Percentiles rank a stretch among this genome's conserved stretches.
phyloP scores from a whole-genome alignment of 2,888 invertebrate genomes.

The Meandrusa payeni region DNA sequence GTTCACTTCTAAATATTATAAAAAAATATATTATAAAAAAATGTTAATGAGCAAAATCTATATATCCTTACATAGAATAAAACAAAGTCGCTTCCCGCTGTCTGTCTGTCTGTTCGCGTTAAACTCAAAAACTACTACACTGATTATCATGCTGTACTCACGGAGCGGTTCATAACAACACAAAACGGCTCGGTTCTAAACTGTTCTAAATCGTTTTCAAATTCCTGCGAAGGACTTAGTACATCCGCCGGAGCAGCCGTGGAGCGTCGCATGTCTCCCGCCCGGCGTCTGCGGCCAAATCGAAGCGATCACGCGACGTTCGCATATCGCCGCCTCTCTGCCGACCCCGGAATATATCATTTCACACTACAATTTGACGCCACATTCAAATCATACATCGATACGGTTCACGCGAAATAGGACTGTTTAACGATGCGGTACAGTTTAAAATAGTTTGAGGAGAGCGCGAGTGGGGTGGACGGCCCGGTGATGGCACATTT shows the following conservation, averaged over 20 bases:
- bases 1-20: no score
- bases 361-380: slow-evolving; percentile 72
- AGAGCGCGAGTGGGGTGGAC: slow-evolving; percentile 34
- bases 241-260: slow-evolving; percentile 52
- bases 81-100: no score
- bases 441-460: slow-evolving; percentile 29
- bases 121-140: no score
- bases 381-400: slow-evolving; percentile 44
- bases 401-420: slow-evolving; percentile 33
- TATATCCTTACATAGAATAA: no score
- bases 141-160: no score
- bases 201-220: background rate
- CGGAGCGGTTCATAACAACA: no score
- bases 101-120: no score
- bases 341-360: slow-evolving; percentile 60
- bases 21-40: no score
- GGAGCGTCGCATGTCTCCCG: slow-evolving; percentile 53
- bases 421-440: slow-evolving; percentile 37
- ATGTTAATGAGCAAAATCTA: no score
- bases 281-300: slow-evolving; percentile 50
- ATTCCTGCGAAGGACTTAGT: slow-evolving; percentile 11
- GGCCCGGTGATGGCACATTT: slow-evolving; percentile 47
- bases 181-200: no score
- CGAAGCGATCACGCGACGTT: slow-evolving; percentile 59
- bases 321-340: slow-evolving; percentile 41